These are phyloP conservation scores for Vanacampus margaritifer DNA, from an alignment of 2,113 vertebrate genomes.

Conservation along the genomic window DNA sequence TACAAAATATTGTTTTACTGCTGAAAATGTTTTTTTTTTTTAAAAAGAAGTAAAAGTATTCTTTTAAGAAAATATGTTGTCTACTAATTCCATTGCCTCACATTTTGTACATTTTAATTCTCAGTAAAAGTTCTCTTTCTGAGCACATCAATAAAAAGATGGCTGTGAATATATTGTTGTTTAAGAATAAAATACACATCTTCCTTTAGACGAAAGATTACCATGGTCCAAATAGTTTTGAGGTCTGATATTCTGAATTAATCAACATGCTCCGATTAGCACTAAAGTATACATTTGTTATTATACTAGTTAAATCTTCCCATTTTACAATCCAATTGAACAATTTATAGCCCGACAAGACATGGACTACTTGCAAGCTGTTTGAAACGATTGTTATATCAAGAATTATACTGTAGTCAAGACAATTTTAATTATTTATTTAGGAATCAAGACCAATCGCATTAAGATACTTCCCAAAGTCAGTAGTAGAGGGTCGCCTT, in stretches of 20 bases:
- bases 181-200: background rate
- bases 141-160: too few relatives aligned
- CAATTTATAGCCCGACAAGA: background rate
- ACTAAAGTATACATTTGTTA: background rate
- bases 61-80: too few relatives aligned
- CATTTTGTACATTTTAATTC: too few relatives aligned
- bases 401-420: background rate
- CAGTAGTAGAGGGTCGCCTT: slow-evolving; percentile 19
- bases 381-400: background rate
- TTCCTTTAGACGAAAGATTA: background rate
- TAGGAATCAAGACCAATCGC: slow-evolving; percentile 44
- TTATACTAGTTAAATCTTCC: background rate
- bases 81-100: too few relatives aligned
- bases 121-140: too few relatives aligned
- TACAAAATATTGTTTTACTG: too few relatives aligned
- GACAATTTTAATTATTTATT: slow-evolving; percentile 41
- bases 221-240: background rate
- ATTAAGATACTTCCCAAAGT: slow-evolving; percentile 27
- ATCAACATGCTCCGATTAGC: background rate
- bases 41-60: too few relatives aligned
- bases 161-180: background rate
- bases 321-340: background rate
- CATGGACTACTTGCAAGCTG: too few relatives aligned
- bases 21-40: too few relatives aligned
- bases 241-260: too few relatives aligned